Evolutionary conservation across 2,797 vertebrate genomes (phyloP), one percentile per base, ranked within the genome.

Genomic region (Choloepus didactylus): DNA sequence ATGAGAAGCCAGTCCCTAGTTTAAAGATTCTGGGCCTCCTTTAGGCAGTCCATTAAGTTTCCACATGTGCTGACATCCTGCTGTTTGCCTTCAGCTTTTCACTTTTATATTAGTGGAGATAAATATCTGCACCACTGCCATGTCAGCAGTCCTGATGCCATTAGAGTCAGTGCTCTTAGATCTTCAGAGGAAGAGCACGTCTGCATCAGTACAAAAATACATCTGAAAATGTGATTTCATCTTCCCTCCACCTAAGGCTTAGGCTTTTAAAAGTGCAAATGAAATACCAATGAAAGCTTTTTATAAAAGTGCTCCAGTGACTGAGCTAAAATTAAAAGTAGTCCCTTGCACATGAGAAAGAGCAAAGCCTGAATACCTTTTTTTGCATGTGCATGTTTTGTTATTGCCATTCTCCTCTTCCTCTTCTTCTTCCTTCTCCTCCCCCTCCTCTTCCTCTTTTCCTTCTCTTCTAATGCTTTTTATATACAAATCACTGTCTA

Each of bases 61-160:
- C 79, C 31, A 41, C 0, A 0, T 25, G 77, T 1, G 7, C 38
- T 21, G 49, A n/a, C 95, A 51, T 0, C 0, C 7, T 31, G 31
- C 41, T 69, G 38, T 27, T 25, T 91, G 95, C 70, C 91, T 96
- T 91, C 54, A 92, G 92, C 41, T 77, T 90, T 81, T 95, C 31
- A 93, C 89, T 92, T 89, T 95, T 80, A 62, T 93, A 69, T 16
- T 93, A 69, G 29, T 38, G 0, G 66, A 91, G 94, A 93, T 95
- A 97, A 96, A 79, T 25, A 15, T n/a, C 83, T 38, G 0, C 11
- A 91, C 44, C 10, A 27, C 38, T 66, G 8, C 56, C 89, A 77
- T 66, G 73, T 96, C 94, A 94, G 81, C 92, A 29, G 77, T 79
- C 64, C 94, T 62, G 44, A 64, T 29, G 96, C 64, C 29, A 60